Evolutionary conservation across 2,888 invertebrate genomes (phyloP).

Genomic region (Heliconius aoede): DNA sequence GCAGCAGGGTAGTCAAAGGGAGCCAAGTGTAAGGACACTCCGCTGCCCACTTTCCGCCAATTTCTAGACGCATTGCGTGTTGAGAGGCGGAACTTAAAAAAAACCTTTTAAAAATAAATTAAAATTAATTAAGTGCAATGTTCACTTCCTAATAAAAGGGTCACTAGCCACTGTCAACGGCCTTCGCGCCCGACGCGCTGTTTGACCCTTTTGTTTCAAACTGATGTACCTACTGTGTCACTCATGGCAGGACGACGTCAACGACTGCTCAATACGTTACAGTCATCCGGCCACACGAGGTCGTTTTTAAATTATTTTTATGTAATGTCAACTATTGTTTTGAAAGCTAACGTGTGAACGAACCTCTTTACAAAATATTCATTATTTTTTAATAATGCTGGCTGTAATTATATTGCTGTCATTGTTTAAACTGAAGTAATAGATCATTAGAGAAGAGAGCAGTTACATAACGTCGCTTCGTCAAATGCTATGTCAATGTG

Average conservation of each 20-base stretch:
- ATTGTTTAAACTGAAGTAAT: conserved; percentile 36
- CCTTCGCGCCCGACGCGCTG: conserved; percentile 78
- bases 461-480: conserved; percentile 34
- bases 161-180: conserved; percentile 65
- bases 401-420: conserved; percentile 39
- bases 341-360: conserved; percentile 70
- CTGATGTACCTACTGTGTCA: conserved; percentile 18
- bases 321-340: conserved; percentile 74
- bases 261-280: conserved; percentile 62
- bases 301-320: conserved; percentile 78
- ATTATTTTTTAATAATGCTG: conserved; percentile 26
- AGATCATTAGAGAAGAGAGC: conserved; percentile 39
- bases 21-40: no score
- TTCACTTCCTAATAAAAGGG: conserved; percentile 70
- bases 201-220: conserved; percentile 76
- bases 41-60: no score
- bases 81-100: no score
- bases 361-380: conserved; percentile 54
- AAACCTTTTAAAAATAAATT: neutral
- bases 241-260: conserved; percentile 60
- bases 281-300: conserved; percentile 74
- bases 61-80: no score
- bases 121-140: conserved; percentile 51
- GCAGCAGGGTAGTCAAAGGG: no score
- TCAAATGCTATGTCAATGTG: conserved; percentile 6